Conservation (phyloP, 2,797 vertebrate genomes). For the Octomys mimax region DNA sequence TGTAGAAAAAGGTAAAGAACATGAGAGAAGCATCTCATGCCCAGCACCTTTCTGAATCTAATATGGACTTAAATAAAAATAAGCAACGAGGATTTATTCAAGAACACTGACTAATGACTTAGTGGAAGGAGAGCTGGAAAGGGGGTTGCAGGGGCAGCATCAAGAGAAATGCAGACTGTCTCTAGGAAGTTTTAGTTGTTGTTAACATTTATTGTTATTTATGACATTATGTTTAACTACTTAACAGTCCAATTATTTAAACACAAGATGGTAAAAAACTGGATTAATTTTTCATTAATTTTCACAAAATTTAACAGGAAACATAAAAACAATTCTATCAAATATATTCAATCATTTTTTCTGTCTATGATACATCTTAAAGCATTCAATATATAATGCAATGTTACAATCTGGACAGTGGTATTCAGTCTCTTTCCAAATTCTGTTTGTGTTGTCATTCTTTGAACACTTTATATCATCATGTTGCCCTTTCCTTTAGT, state of each 20-base stretch:
- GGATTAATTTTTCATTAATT: background rate
- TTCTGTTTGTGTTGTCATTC: background rate
- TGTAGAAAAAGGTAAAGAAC: background rate
- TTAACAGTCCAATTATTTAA: background rate
- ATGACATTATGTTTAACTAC: background rate
- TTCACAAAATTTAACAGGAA: background rate
- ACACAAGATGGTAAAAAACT: background rate
- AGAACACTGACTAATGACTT: background rate
- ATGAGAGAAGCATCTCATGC: background rate
- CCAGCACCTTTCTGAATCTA: background rate
- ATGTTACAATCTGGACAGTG: background rate
- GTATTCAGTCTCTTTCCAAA: background rate
- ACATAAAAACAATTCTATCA: background rate
- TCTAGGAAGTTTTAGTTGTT: background rate
- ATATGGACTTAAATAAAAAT: background rate
- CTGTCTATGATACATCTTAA: background rate
- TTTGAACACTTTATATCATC: background rate
- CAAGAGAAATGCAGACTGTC: background rate
- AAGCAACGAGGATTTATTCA: background rate
- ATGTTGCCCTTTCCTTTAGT: background rate
- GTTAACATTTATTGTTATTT: background rate
- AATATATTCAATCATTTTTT: background rate
- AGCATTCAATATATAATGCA: background rate
- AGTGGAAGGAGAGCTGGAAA: too few relatives aligned
- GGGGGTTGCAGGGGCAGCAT: background rate